Evolutionary conservation across 2,888 invertebrate species (phyloP).

Genomic region (Drosophila anceps): DNA sequence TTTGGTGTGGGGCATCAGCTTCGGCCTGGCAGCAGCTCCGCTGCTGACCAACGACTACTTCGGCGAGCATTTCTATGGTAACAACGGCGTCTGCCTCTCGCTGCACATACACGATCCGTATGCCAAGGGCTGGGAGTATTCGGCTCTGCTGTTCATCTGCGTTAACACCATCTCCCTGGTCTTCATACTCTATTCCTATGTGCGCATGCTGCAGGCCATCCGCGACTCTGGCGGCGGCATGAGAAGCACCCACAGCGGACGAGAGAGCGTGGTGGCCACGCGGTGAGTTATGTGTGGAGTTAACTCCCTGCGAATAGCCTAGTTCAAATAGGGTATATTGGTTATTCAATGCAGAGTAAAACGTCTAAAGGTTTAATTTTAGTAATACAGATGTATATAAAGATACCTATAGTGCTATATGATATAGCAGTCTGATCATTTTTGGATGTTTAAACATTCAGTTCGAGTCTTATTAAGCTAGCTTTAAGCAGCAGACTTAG

Average conservation of each 20-base stretch:
- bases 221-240: slow-evolving; percentile 87
- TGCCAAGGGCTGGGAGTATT: slow-evolving; percentile 88
- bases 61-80: slow-evolving; percentile 87
- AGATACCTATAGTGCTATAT: no score
- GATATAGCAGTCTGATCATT: no score
- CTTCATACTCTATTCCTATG: slow-evolving; percentile 87
- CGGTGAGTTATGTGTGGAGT: slow-evolving; percentile 73
- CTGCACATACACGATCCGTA: slow-evolving; percentile 88
- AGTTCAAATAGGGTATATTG: background rate
- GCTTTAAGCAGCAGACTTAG: no score
- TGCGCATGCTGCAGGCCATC: slow-evolving; percentile 87
- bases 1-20: slow-evolving; percentile 86
- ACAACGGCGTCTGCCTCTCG: slow-evolving; percentile 88
- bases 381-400: no score
- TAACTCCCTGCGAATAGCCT: no score
- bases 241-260: slow-evolving; percentile 87
- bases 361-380: no score
- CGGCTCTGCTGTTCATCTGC: slow-evolving; percentile 87
- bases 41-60: slow-evolving; percentile 86
- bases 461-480: no score
- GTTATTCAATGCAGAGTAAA: background rate
- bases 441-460: no score
- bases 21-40: slow-evolving; percentile 86
- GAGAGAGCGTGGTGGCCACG: slow-evolving; percentile 87
- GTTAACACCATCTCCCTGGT: slow-evolving; percentile 87